phyloP scores from a whole-genome alignment of 64 coral and sea anemone species.

The Pocillopora damicornis region DNA sequence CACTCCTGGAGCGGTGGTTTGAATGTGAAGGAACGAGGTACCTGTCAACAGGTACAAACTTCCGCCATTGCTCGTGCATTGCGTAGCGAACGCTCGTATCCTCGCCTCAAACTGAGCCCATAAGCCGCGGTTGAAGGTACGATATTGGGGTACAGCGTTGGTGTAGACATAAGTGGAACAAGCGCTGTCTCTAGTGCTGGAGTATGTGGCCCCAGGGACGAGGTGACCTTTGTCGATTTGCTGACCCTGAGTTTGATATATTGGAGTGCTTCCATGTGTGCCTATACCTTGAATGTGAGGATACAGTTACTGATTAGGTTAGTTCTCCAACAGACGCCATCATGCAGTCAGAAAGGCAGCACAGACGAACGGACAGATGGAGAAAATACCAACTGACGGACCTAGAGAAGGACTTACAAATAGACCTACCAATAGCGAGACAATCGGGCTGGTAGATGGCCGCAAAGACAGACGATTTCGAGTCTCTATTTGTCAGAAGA shows the following conservation, averaged over 20 bases:
- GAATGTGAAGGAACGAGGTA: neutral
- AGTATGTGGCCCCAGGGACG: neutral
- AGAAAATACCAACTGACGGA: too few species aligned
- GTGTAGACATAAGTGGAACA: neutral
- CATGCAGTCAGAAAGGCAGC: neutral
- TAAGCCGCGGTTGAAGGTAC: neutral
- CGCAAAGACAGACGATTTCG: too few species aligned
- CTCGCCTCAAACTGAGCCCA: neutral
- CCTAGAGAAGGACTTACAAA: too few species aligned
- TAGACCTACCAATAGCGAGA: too few species aligned
- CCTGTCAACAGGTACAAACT: neutral
- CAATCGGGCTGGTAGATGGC: too few species aligned
- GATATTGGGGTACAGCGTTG: neutral
- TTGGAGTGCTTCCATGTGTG: neutral
- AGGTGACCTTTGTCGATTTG: neutral
- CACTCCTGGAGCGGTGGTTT: neutral
- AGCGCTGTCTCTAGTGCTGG: neutral
- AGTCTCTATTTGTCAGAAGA: too few species aligned
- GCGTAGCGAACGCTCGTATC: neutral
- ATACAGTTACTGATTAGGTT: neutral
- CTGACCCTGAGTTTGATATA: neutral
- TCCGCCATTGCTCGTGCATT: neutral
- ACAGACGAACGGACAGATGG: too few species aligned
- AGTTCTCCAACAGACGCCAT: neutral
- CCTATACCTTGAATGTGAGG: neutral